A percentile compares a stretch with the other conserved stretches of the same genome.
phyloP scores from a whole-genome alignment of 2,113 vertebrate genomes.

The Platysteira castanea region DNA sequence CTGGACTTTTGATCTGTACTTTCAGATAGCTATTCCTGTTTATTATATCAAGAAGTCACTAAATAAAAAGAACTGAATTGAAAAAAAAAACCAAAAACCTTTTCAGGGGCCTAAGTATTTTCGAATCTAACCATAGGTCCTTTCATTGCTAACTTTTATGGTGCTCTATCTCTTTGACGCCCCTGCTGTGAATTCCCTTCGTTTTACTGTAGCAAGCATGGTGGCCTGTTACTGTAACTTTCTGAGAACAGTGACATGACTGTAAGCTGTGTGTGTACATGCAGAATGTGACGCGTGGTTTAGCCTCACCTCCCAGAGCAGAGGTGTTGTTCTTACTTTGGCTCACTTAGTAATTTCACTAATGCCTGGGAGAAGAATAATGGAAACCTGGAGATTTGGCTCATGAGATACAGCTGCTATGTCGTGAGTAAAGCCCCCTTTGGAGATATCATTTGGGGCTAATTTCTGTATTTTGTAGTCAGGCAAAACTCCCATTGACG shows the following conservation, averaged over 20 bases:
- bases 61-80: background rate
- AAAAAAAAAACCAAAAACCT: background rate
- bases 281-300: background rate
- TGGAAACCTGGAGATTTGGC: conserved; percentile 19
- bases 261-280: background rate
- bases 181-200: background rate
- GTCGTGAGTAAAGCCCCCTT: background rate
- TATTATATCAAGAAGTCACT: background rate
- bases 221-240: background rate
- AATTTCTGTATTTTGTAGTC: conserved; percentile 28
- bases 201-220: background rate
- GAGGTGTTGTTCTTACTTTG: conserved; percentile 23
- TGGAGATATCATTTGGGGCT: conserved; percentile 10
- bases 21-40: background rate
- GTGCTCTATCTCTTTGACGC: background rate
- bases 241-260: background rate
- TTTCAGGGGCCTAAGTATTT: background rate
- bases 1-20: background rate
- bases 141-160: background rate
- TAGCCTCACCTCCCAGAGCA: background rate
- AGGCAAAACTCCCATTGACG: conserved; percentile 42
- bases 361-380: background rate
- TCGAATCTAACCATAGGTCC: background rate
- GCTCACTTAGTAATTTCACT: background rate
- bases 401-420: conserved; percentile 18